Evolutionary conservation across 64 coral and sea anemone genomes (phyloP), one percentile per base, ranked within the genome.

Genomic region (Montipora efflorescens): DNA sequence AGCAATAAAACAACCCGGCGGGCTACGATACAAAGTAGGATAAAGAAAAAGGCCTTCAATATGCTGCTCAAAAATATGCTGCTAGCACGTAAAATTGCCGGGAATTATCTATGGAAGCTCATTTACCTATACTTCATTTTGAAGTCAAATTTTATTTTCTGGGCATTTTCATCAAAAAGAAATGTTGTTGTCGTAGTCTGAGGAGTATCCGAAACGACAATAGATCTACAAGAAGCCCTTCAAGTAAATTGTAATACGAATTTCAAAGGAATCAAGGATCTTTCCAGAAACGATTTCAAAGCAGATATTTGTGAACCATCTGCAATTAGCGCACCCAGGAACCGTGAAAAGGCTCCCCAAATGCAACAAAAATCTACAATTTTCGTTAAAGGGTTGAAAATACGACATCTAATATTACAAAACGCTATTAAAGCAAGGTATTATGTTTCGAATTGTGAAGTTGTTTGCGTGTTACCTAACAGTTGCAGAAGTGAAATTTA

Each of bases 111-210:
- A 82, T 64, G 15, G 59, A 12, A 1, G 11, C 13, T 15, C 16
- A 16, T 36, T 25, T 36, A 22, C 70, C 21, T 59, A 58, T 20
- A 48, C 13, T 45, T 67, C 61, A 45, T 48, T 68, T 84, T 7
- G 66, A 22, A 86, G 62, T 86, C 62, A 70, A 57, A 70, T 86
- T 84, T 84, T 86, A 70, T 86, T 84, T 84, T 86, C 8, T 50
- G 7, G 20, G 5, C 62, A 72, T 48, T 50, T 86, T 86, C 8
- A 86, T 86, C 72, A 51, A 86, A 70, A 47, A 14, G 66, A 47
- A 45, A 9, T 15, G 66, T 86, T 22, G 71, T 71, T 86, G 82
- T 86, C 20, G 1, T 50, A 11, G 19, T 44, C 16, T 19, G 15
- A 71, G 14, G 19, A 86, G 13, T 48, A 51, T 49, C 4, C 4